A percentile compares a stretch with the other conserved stretches of the same genome.
Evolutionary conservation across 2,797 vertebrate species (phyloP).

Genomic region (Nothura maculosa): DNA sequence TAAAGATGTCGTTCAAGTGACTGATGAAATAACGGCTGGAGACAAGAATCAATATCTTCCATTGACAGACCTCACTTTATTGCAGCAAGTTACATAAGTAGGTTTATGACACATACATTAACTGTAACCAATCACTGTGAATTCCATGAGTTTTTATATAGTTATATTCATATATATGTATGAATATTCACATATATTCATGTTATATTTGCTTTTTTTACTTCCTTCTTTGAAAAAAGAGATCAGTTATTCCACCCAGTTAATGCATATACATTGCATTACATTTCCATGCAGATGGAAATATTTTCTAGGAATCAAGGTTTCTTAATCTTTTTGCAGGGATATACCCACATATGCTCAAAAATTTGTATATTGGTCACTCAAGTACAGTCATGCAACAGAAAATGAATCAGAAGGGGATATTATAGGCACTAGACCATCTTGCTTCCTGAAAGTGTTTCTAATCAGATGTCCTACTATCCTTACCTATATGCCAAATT

Average conservation of each 20-base stretch:
- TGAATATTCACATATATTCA: too few species aligned
- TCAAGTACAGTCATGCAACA: not conserved
- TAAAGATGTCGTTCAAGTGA: not conserved
- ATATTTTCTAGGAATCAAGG: not conserved
- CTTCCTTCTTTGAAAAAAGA: not conserved
- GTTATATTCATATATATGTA: not conserved
- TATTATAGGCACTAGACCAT: not conserved
- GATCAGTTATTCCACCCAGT: not conserved
- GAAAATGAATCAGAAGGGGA: not conserved
- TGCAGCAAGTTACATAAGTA: not conserved
- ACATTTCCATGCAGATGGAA: not conserved
- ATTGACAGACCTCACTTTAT: not conserved
- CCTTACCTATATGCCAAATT: not conserved
- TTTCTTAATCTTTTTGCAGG: not conserved
- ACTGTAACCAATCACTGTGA: rapidly evolving
- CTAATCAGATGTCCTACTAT: not conserved
- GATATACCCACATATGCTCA: not conserved
- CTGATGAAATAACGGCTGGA: not conserved
- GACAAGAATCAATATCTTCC: not conserved
- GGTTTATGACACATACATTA: not conserved
- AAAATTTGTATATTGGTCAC: not conserved
- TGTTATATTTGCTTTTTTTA: not conserved
- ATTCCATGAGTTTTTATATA: rapidly evolving
- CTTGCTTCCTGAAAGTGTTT: not conserved
- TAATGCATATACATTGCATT: not conserved